Evolutionary conservation across 2,113 vertebrate species (phyloP), one percentile per base, ranked within the genome.

Genomic region (Synchiropus splendidus): DNA sequence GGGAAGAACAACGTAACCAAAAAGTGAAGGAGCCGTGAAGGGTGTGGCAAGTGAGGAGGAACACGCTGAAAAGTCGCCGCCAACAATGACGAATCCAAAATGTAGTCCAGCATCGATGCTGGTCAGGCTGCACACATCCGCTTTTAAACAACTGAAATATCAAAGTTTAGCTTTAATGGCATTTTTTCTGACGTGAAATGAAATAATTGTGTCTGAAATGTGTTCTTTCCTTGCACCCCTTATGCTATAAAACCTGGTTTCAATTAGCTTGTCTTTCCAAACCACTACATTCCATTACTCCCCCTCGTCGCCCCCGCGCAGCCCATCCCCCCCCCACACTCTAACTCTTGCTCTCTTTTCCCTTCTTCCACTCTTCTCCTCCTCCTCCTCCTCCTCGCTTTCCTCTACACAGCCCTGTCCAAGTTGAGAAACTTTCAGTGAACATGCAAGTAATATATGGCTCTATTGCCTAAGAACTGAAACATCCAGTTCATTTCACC

Each of bases 211-310:
- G 16, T 37, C 17, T 34, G 35, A 48, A 41, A n/a, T 10, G 8
- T 16, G 8, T 16, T 2, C 8, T 8, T 8, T 50, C 61, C 56
- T 45, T 38, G 39, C 68, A 72, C 55, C 61, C 64, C 60, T 9
- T 72, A 54, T 42, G 61, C 76, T 74, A 27, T 79, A 63, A 77
- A 82, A 85, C 79, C 83, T 88, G 86, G 79, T 85, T 86, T 85
- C 83, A 88, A 88, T 88, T 88, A 88, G 83, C 61, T 80, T 80
- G 81, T 84, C 78, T 85, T 86, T 86, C 86, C 85, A 85, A 88
- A 86, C 86, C 85, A 76, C 86, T 77, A 75, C 85, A 88, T 88
- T 88, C 85, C 86, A 85, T 82, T 77, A 84, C 80, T 74, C 81
- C 69, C 21, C 77, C 74, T 64, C 53, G 67, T 73, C 41, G 32